Percentiles rank a stretch among this genome's conserved stretches.
These are phyloP conservation scores for Brachynemurus nebulosus DNA, from an alignment of 2,888 invertebrate species.

Conservation along the genomic window DNA sequence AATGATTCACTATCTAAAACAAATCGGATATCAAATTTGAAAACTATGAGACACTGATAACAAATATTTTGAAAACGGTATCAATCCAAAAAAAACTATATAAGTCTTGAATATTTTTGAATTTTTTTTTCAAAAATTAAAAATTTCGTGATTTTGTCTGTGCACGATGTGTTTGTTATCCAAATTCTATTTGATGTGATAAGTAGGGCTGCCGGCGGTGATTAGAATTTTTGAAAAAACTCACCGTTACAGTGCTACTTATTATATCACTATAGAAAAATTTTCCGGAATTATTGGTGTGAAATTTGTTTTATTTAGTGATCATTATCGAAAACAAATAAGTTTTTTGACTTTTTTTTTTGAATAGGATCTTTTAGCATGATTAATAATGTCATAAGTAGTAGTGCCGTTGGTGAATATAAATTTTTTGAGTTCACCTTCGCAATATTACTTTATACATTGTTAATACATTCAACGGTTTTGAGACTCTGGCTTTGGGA, in stretches of 20 bases:
- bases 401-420: slow-evolving; percentile 40
- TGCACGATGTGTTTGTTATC: too few species aligned
- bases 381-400: slow-evolving; percentile 33
- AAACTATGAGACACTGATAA: too few species aligned
- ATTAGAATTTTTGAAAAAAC: background rate
- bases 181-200: slow-evolving; percentile 1
- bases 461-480: slow-evolving; percentile 10
- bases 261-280: background rate
- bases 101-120: too few species aligned
- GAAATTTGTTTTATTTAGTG: background rate
- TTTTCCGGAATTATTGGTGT: background rate
- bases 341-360: background rate
- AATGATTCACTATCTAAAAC: too few species aligned
- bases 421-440: slow-evolving; percentile 27
- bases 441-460: slow-evolving; percentile 31
- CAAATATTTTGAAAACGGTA: too few species aligned
- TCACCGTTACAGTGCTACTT: slow-evolving; percentile 4
- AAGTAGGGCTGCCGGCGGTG: slow-evolving; percentile 5
- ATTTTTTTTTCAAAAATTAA: too few species aligned
- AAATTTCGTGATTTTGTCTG: too few species aligned
- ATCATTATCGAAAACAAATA: background rate
- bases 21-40: too few species aligned
- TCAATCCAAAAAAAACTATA: too few species aligned
- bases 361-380: background rate
- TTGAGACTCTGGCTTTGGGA: too few species aligned